Evolutionary conservation across 2,888 invertebrate species (phyloP), one percentile per base, ranked within the genome.

Genomic region (Megaustenia siamemsis): DNA sequence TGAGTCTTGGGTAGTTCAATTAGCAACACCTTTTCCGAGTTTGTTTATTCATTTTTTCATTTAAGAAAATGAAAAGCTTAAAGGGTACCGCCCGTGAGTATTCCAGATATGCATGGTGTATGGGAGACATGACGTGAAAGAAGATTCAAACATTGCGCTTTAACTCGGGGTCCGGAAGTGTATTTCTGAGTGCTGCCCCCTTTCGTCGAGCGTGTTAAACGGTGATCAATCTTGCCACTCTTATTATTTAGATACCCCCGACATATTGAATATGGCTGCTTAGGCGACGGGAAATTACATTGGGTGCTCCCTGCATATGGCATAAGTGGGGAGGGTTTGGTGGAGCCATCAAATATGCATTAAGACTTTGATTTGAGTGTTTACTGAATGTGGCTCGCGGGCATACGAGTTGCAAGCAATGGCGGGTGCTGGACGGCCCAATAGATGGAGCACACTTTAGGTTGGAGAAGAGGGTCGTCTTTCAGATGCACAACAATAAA

Each of bases 231-330:
- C 77, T 56, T n/a, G 56, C 77, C n/a, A 77, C 40, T 77, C 77
- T 77, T n/a, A 56, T 28, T n/a, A 10, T 10, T 60, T 77, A 60
- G 60, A 77, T 77, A 60, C 77, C 77, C 15, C 38, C 56, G 38
- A 77, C 77, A 77, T 77, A 77, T 77, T 77, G 77, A 77, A 77
- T 77, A 77, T 77, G 77, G 21, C 77, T 56, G 56, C 60, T 60
- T 77, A 60, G 77, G 24, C 28, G 28, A 40, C 40, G 60, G 77
- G 77, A 77, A 77, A 77, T 77, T 77, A n/a, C 77, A 77, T 77
- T 77, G 56, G 38, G 60, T 38, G 56, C 60, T 38, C 77, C 60
- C 24, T n/a, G 45, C 66, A 28, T 45, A 63, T 28, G 79, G 79
- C 45, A 45, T 45, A 66, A 66, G 66, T 56, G 45, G 43, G 66